Base-by-base conservation (phyloP, 1,140 invertebrate genomes). In the Vanessa atalanta region DNA sequence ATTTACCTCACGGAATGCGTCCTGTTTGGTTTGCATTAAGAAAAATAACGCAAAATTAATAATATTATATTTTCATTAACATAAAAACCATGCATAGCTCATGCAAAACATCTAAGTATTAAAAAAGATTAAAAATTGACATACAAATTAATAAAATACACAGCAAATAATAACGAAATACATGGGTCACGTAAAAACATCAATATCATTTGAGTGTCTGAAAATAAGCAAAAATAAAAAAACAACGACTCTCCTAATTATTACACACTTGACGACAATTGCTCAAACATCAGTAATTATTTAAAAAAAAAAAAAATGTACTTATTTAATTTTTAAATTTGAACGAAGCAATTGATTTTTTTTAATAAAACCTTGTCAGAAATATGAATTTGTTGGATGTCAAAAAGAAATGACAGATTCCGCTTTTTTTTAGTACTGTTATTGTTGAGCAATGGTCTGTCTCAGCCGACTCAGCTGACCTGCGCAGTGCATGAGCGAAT, bases 401-500 rank as follows among this genome's bases (percentile, higher is more conserved):
- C 7, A 43, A 43, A 43, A 43, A 43, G 20, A 43, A 43, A 43
- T 9, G 9, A 43, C 37, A 9, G 37, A 43, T 9, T 43, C 37
- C 6, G 31, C 7, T 43, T 43, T 43, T 3, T 43, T 43, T 31
- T 2, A 31, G 6, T 5, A 11, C 37, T 9, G 37, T 43, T n/a
- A 51, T 14, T n/a, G 47, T 66, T 68, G 51, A 72, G 65, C 57
- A 65, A 65, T 48, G 65, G 31, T 43, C 15, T 20, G 50, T 23
- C 55, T 13, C 66, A 60, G 11, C n/a, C 37, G 37, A 43, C 37
- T 43, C 37, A 37, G n/a, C 85, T 80, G 78, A 95, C 95, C 95
- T 95, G 97, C 97, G 95, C 96, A 97, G 87, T 97, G 96, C 93
- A 98, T 95, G 83, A 98, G 94, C 91, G 96, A 96, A 77, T 96